phyloP scores from a whole-genome alignment of 2,888 invertebrate species.

The Tuberolachnus salignus region DNA sequence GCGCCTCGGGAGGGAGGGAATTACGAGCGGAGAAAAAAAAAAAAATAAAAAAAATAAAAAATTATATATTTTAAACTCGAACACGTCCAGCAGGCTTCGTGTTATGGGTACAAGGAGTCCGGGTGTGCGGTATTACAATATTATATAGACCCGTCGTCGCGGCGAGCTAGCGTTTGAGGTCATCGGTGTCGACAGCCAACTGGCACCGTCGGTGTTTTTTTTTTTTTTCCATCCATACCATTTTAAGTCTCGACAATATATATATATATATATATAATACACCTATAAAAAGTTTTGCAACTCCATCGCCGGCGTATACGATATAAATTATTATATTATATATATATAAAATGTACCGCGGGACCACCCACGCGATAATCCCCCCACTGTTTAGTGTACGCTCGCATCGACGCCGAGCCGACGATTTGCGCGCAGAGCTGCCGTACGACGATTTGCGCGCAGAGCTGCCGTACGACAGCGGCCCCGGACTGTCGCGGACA shows the following conservation, averaged over 20 bases:
- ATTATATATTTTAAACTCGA: slow-evolving; percentile 1
- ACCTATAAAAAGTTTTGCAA: slow-evolving; percentile 34
- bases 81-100: not conserved
- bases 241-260: not conserved
- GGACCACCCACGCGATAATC: slow-evolving; percentile 41
- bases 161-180: slow-evolving; percentile 32
- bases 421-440: too few relatives aligned
- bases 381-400: too few relatives aligned
- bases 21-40: too few relatives aligned
- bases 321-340: too few relatives aligned
- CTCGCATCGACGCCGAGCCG: too few relatives aligned
- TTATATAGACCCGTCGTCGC: too few relatives aligned
- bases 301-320: slow-evolving; percentile 31
- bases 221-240: not conserved
- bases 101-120: not conserved
- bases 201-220: slow-evolving; percentile 32
- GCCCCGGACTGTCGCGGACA: slow-evolving; percentile 9
- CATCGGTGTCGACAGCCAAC: slow-evolving; percentile 53
- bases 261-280: too few relatives aligned
- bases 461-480: too few relatives aligned
- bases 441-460: too few relatives aligned
- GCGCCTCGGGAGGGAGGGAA: not conserved
- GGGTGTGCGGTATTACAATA: too few relatives aligned
- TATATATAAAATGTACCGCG: not conserved
- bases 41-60: too few relatives aligned